Evolutionary conservation across 2,113 vertebrate species (phyloP), one percentile per base, ranked within the genome.

Genomic region (Lycocorax pyrrhopterus): DNA sequence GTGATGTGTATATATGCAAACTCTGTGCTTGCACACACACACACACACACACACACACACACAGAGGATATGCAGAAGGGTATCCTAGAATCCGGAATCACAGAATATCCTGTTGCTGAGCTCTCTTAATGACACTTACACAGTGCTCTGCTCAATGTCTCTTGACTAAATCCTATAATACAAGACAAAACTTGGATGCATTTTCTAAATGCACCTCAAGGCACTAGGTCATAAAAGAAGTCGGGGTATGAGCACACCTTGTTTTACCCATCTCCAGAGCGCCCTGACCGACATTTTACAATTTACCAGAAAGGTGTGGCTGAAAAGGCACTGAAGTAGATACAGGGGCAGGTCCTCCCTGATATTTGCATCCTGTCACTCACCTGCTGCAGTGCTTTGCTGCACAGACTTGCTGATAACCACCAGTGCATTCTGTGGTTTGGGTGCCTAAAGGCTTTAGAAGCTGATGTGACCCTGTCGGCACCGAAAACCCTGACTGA

Each of bases 241-340:
- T 20, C 71, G 81, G 74, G 51, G 85, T 95, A 97, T 84, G 81
- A 97, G 81, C 75, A 67, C 5, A 2, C 78, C 96, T 97, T 92
- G 76, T 92, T 98, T 96, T 88, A 97, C 89, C 93, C 93, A 96
- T 94, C 96, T 94, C 94, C 29, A 10, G 89, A 87, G 90, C 27
- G 9, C 74, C 81, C 68, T 97, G 97, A 98, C 85, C 93, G 96
- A 97, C 98, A 98, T 89, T 94, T 96, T 73, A 95, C 94, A 97
- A 97, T 98, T 98, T 96, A 94, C 89, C 95, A 96, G 90, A 80
- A 97, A 96, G 97, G 97, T 96, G 97, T 97, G 98, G 97, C 94
- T 97, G 97, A 94, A 94, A 96, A 97, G 94, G 88, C 93, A 97
- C 91, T 95, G 97, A 94, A 96, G 96, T 97, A 98, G 97, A 95